Percentiles rank a stretch among this genome's conserved stretches.
Evolutionary conservation across 2,113 vertebrate species (phyloP).

Genomic region (Sakesphorus luctuosus): DNA sequence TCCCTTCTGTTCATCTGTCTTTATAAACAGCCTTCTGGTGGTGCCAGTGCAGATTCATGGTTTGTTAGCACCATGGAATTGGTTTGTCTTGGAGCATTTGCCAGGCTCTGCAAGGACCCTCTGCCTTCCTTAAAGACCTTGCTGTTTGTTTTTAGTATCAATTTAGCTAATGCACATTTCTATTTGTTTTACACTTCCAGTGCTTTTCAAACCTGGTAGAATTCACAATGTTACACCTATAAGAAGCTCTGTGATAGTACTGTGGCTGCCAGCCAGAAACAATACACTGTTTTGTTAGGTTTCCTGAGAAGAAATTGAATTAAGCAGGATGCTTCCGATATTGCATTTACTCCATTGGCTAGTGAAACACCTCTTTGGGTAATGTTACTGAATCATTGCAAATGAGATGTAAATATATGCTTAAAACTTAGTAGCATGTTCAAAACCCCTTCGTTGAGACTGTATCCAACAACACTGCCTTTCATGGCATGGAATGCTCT

Average conservation of each 20-base stretch:
- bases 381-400: neutral
- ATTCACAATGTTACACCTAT: neutral
- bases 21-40: neutral
- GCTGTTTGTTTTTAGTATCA: neutral
- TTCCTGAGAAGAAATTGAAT: slow-evolving; percentile 19
- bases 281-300: neutral
- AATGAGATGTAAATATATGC: neutral
- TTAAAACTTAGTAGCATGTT: neutral
- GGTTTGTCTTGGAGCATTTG: neutral
- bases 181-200: neutral
- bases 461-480: neutral
- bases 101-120: neutral
- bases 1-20: neutral
- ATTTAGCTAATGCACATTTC: neutral
- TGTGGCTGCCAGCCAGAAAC: neutral
- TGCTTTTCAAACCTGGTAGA: neutral
- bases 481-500: neutral
- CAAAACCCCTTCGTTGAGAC: neutral
- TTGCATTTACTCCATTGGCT: neutral
- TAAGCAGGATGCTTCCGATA: neutral
- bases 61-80: neutral
- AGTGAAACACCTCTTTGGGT: neutral
- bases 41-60: neutral
- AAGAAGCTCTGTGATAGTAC: neutral
- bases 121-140: neutral